Evolutionary conservation across 2,797 vertebrate species (phyloP).

Genomic region (Phalloptychus januarius): DNA sequence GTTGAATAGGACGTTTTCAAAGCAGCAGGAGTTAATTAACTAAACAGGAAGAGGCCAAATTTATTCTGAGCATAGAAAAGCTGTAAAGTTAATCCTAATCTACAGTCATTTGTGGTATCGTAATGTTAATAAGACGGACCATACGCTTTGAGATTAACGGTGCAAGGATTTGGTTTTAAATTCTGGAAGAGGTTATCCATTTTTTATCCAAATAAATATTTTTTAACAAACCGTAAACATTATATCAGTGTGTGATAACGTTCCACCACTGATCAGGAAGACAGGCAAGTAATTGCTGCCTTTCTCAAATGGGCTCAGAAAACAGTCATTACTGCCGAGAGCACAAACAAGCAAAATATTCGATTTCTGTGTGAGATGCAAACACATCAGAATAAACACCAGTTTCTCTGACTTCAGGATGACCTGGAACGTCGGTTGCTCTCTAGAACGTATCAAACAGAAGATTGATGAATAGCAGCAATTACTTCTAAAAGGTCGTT

Average conservation of each 20-base stretch:
- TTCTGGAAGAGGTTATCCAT: not conserved
- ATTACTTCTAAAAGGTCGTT: not conserved
- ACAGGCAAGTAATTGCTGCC: not conserved
- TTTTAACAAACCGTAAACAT: not conserved
- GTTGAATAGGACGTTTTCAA: conserved; percentile 45
- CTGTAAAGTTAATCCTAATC: not conserved
- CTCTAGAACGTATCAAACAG: not conserved
- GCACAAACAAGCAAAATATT: not conserved
- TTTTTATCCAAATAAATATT: not conserved
- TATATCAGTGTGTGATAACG: not conserved
- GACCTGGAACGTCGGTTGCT: not conserved
- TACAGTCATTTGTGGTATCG: not conserved
- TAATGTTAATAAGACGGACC: not conserved
- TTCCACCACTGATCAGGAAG: not conserved
- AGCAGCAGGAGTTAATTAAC: conserved; percentile 50
- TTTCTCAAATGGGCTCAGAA: not conserved
- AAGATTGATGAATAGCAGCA: not conserved
- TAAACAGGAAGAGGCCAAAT: conserved; percentile 25
- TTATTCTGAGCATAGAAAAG: conserved; percentile 17
- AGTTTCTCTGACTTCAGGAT: not conserved
- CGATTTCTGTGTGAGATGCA: not conserved
- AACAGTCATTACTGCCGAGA: not conserved
- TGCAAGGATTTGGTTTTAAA: not conserved
- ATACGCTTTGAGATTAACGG: not conserved
- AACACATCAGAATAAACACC: not conserved